Evolutionary conservation across 2,888 invertebrate genomes (phyloP), one percentile per base, ranked within the genome.

Genomic region (Pterostichus niger): DNA sequence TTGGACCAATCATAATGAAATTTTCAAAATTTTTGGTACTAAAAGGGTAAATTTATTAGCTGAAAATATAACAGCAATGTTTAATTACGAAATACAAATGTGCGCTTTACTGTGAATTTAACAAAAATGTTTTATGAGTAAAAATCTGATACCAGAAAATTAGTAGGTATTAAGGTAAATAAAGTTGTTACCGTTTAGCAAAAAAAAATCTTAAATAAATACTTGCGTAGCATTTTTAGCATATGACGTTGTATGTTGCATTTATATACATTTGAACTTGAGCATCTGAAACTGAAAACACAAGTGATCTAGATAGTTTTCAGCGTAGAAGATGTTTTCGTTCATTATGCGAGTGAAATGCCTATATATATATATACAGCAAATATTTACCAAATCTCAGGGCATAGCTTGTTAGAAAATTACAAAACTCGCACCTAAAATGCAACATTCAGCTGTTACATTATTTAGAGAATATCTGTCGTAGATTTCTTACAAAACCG

Each of bases 401-500:
- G 79, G 79, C 79, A 79, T 79, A 79, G 79, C 61, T 79, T 64
- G 64, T 79, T 64, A 79, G 64, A 78, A 79, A 79, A 79, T 64
- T 64, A 64, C 61, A 40, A 52, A 11, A 79, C 79, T 79, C 64
- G 79, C 24, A 81, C 24, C 44, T 6, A 35, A 81, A 54, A 49
- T 71, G 81, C 52, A 81, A 81, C 71, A 81, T 40, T 49, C 68
- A 49, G 44, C 33, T 59, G 35, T 44, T 2, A 49, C 11, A 64
- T 40, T 33, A 17, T 54, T 81, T 81, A 81, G 56, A 81, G 52
- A 71, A 71, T 54, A 54, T 81, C 81, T 81, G 68, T 71, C 68
- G 68, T 81, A 81, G 81, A 81, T 81, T 81, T 81, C 81, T 81
- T 81, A 81, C 71, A 56, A 81, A 71, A 79, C 81, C 68, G 61